phyloP scores from a whole-genome alignment of 2,113 vertebrate species.

The Macrotis lagotis region DNA sequence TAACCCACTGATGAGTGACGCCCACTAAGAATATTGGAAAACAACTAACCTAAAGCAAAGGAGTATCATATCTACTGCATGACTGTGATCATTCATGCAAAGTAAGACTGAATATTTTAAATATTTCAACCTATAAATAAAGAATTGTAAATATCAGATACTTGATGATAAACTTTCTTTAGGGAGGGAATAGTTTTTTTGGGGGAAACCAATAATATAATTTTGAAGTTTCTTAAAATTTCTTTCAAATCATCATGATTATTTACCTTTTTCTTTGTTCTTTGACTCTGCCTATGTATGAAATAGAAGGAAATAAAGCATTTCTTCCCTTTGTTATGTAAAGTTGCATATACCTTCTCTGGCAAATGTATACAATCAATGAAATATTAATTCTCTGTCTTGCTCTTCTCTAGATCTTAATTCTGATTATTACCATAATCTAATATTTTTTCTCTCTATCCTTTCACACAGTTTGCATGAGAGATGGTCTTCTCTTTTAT shows the following conservation, averaged over 20 bases:
- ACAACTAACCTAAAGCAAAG: constrained; percentile 31
- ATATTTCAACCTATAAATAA: background rate
- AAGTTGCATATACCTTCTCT: background rate
- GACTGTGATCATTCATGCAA: constrained; percentile 47
- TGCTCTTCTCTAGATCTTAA: background rate
- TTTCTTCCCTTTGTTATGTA: background rate
- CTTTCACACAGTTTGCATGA: background rate
- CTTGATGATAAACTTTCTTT: background rate
- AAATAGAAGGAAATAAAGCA: background rate
- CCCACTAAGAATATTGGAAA: constrained; percentile 51
- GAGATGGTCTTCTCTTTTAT: background rate
- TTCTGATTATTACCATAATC: background rate
- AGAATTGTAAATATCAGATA: background rate
- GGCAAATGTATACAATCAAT: background rate
- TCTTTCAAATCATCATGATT: background rate
- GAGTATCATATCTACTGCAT: constrained; percentile 71
- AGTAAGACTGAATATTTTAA: constrained; percentile 32
- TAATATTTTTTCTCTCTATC: constrained; percentile 13
- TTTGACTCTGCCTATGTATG: background rate
- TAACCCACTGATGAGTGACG: constrained; percentile 55
- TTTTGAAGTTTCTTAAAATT: background rate
- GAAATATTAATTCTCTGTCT: background rate
- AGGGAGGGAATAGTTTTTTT: background rate
- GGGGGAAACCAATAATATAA: background rate
- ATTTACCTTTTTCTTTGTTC: background rate